phyloP scores from a whole-genome alignment of 2,113 vertebrate species.

The Promerops cafer region DNA sequence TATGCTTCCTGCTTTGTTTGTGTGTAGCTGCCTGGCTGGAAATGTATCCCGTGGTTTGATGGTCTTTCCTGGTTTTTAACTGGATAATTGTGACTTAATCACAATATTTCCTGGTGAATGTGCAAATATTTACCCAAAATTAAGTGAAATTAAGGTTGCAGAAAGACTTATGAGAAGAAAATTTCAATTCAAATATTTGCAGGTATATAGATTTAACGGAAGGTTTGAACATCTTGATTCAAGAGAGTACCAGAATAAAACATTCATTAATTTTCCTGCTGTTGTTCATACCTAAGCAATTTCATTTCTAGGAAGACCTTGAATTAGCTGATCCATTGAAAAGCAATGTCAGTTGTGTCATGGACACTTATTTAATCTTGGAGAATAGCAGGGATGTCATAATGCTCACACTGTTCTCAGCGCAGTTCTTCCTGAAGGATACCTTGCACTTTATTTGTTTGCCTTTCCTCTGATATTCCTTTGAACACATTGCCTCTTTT shows the following conservation, averaged over 20 bases:
- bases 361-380: neutral
- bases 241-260: neutral
- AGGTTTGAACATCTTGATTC: neutral
- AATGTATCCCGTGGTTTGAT: neutral
- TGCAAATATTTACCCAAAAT: neutral
- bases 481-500: neutral
- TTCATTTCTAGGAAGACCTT: neutral
- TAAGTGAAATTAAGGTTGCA: neutral
- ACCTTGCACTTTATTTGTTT: neutral
- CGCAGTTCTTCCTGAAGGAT: neutral
- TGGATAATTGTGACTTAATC: neutral
- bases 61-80: neutral
- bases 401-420: neutral
- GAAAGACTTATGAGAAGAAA: neutral
- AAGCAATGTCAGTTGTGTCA: neutral
- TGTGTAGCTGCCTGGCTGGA: neutral
- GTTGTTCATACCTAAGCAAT: neutral
- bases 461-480: neutral
- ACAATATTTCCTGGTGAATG: fast-evolving
- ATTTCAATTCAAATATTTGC: neutral
- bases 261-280: neutral
- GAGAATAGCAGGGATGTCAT: neutral
- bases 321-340: neutral
- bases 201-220: neutral
- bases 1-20: neutral